Evolutionary conservation across 2,888 invertebrate species (phyloP).

Genomic region (Eupithecia inturbata): DNA sequence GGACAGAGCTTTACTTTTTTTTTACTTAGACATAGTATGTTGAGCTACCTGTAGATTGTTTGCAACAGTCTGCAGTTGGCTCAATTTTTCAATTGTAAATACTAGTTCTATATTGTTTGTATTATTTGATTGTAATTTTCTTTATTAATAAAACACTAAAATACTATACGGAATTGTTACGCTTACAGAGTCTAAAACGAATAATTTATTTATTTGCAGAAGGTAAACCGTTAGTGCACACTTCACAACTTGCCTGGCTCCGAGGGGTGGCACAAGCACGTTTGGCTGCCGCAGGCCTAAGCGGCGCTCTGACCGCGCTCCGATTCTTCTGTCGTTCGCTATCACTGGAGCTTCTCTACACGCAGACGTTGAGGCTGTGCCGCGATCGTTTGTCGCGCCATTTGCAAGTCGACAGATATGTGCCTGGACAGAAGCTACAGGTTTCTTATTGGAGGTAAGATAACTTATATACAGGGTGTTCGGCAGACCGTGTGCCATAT

Average conservation of each 20-base stretch:
- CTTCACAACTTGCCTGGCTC: constrained; percentile 95
- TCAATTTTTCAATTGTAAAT: no score
- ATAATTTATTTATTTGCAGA: constrained; percentile 79
- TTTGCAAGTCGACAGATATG: constrained; percentile 95
- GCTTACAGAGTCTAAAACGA: not conserved
- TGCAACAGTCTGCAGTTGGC: no score
- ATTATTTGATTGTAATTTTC: no score
- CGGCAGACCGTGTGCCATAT: no score
- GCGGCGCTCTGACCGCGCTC: constrained; percentile 86
- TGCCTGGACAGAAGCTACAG: constrained; percentile 93
- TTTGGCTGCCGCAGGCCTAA: constrained; percentile 90
- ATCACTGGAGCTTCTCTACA: constrained; percentile 95
- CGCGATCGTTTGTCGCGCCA: constrained; percentile 95
- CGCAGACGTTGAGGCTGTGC: constrained; percentile 94
- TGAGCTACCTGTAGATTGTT: no score
- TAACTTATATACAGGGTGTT: no score
- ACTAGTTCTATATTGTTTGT: no score
- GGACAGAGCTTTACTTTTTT: no score
- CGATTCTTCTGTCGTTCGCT: constrained; percentile 97
- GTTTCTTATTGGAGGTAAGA: constrained; percentile 97
- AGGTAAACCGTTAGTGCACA: constrained; percentile 97
- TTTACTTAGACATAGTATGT: no score
- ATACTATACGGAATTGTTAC: no score
- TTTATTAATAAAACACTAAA: no score
- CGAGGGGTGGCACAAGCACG: constrained; percentile 97